Conservation (phyloP, 2,797 vertebrate genomes). For the Todus mexicanus region DNA sequence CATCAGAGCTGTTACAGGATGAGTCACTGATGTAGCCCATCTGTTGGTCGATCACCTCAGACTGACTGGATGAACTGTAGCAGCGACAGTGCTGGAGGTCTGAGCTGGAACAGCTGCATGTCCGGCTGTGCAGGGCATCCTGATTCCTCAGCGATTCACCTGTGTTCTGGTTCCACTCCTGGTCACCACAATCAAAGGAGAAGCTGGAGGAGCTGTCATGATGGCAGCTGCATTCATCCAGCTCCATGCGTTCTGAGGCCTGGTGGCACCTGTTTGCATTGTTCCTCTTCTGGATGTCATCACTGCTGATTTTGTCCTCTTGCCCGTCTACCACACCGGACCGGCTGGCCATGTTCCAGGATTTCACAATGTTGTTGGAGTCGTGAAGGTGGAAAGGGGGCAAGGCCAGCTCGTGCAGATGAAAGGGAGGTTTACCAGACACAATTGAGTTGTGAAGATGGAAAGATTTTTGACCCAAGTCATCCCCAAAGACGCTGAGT, state of each 20-base stretch:
- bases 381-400: conserved; percentile 69
- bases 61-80: conserved; percentile 83
- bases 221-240: conserved; percentile 78
- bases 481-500: conserved; percentile 67
- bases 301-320: conserved; percentile 66
- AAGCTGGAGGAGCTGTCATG: conserved; percentile 83
- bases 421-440: conserved; percentile 67
- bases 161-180: conserved; percentile 84
- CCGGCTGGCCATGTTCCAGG: conserved; percentile 73
- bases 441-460: conserved; percentile 78
- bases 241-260: conserved; percentile 74
- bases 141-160: conserved; percentile 77
- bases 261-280: conserved; percentile 54
- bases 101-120: conserved; percentile 75
- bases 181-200: conserved; percentile 86
- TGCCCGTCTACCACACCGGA: conserved; percentile 72
- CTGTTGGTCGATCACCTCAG: conserved; percentile 80
- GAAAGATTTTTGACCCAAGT: conserved; percentile 79
- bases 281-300: conserved; percentile 60
- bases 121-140: conserved; percentile 64
- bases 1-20: conserved; percentile 94
- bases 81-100: conserved; percentile 81
- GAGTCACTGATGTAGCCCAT: conserved; percentile 91
- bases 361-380: conserved; percentile 58
- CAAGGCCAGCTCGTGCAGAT: conserved; percentile 69